A percentile compares a stretch with the other conserved stretches of the same genome.
These are phyloP conservation scores for Erebia ligea DNA, from an alignment of 2,888 invertebrate species.

Conservation along the genomic window DNA sequence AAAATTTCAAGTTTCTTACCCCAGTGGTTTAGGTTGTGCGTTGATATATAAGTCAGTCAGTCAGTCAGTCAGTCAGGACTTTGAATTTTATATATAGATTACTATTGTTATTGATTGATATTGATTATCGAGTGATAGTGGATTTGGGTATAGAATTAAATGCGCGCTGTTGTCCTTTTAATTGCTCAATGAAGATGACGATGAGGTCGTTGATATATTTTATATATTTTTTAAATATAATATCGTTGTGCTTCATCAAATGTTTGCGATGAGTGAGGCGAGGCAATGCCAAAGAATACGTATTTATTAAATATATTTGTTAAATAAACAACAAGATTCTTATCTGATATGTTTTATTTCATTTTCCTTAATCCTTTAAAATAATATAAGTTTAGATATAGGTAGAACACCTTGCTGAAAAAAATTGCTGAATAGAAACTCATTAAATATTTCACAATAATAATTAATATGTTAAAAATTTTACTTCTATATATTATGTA, in stretches of 20 bases:
- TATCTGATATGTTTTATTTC: slow-evolving; percentile 50
- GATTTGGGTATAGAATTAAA: background rate
- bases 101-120: too few relatives aligned
- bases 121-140: too few relatives aligned
- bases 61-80: too few relatives aligned
- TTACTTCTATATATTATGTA: too few relatives aligned
- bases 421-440: too few relatives aligned
- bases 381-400: background rate
- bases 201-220: slow-evolving; percentile 12
- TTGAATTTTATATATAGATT: too few relatives aligned
- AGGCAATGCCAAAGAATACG: slow-evolving; percentile 63
- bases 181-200: background rate
- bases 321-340: slow-evolving; percentile 75
- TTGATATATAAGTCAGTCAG: too few relatives aligned
- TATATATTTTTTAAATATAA: slow-evolving; percentile 10
- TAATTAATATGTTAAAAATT: too few relatives aligned
- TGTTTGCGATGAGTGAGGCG: slow-evolving; percentile 63
- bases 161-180: slow-evolving; percentile 15
- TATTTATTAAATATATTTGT: slow-evolving; percentile 69
- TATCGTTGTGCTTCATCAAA: slow-evolving; percentile 68
- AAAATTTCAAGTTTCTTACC: too few relatives aligned
- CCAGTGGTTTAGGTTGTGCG: too few relatives aligned
- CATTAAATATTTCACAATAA: too few relatives aligned
- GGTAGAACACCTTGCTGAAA: background rate
- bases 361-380: background rate